phyloP scores from a whole-genome alignment of 2,888 invertebrate species.

The Cataglyphis livida region DNA sequence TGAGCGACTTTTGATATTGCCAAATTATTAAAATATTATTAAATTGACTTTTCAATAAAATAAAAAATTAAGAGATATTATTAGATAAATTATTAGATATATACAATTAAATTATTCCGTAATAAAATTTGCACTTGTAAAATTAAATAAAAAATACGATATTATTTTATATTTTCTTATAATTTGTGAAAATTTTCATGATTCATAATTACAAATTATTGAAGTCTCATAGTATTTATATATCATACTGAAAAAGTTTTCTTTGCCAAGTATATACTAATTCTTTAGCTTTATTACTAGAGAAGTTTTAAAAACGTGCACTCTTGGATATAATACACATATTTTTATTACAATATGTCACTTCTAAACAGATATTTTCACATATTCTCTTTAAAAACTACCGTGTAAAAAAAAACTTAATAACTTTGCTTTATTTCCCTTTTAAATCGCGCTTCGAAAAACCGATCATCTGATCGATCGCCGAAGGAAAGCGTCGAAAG shows the following conservation, averaged over 20 bases:
- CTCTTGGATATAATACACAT: neutral
- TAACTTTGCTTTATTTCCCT: neutral
- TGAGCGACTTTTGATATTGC: neutral
- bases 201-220: neutral
- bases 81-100: neutral
- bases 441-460: neutral
- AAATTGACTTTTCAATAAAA: neutral
- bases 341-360: neutral
- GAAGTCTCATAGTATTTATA: neutral
- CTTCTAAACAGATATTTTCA: neutral
- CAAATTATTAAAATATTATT: neutral
- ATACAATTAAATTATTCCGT: neutral
- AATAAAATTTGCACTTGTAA: neutral
- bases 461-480: slow-evolving; percentile 26
- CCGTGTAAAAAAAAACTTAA: neutral
- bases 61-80: neutral
- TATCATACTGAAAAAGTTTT: neutral
- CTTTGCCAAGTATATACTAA: neutral
- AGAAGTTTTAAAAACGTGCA: neutral
- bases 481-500: slow-evolving; percentile 18
- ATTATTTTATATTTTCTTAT: neutral
- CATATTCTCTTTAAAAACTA: too few species aligned
- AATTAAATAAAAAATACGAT: neutral
- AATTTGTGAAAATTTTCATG: neutral
- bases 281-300: neutral